These are phyloP conservation scores for Dendrolimus pini DNA, from an alignment of 2,888 invertebrate genomes.

Conservation along the genomic window DNA sequence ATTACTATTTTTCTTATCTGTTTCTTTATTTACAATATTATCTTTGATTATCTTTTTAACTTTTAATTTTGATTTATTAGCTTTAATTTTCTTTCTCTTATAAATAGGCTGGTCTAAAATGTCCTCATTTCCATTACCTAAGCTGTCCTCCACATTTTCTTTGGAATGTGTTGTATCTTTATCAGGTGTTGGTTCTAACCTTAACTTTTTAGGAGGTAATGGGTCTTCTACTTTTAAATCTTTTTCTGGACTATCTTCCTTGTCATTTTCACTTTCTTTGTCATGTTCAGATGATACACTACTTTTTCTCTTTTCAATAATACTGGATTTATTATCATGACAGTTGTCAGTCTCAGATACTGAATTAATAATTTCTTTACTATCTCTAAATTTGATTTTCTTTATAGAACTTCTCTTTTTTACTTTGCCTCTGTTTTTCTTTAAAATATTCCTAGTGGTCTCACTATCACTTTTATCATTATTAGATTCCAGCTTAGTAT, in stretches of 20 bases:
- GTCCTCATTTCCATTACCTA: constrained; percentile 39
- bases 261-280: constrained; percentile 47
- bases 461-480: constrained; percentile 54
- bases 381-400: constrained; percentile 41
- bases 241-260: constrained; percentile 45
- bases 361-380: constrained; percentile 42
- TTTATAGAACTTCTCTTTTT: constrained; percentile 49
- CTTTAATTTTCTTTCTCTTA: constrained; percentile 62
- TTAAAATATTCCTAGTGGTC: constrained; percentile 42
- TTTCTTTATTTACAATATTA: constrained; percentile 27
- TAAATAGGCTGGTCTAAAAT: constrained; percentile 39
- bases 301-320: constrained; percentile 62
- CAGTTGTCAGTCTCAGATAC: constrained; percentile 47
- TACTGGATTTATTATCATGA: constrained; percentile 59
- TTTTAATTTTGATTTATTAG: constrained; percentile 59
- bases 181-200: constrained; percentile 56
- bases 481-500: constrained; percentile 37
- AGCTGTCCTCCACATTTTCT: constrained; percentile 37
- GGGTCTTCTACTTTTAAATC: constrained; percentile 50
- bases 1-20: constrained; percentile 26
- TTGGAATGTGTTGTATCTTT: constrained; percentile 61
- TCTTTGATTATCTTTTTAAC: constrained; percentile 37
- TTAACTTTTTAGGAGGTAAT: constrained; percentile 59
- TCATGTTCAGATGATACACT: constrained; percentile 63
- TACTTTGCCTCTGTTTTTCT: constrained; percentile 51